Conservation (phyloP, 2,888 invertebrate species). For the Acleris emargana region DNA sequence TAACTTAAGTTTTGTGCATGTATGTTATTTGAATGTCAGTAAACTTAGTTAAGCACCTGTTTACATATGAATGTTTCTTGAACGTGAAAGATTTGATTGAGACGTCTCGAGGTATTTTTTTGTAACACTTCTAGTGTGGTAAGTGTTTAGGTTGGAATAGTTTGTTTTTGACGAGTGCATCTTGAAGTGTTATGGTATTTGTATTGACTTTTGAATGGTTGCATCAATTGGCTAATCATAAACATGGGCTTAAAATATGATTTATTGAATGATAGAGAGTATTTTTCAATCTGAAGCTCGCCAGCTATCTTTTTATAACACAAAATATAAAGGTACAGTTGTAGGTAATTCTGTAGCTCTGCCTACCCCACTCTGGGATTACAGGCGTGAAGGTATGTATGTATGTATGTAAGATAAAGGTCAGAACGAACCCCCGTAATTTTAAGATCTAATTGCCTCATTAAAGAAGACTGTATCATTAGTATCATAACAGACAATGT, state of each 20-base stretch:
- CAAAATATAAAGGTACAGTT: too few species aligned
- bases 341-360: too few species aligned
- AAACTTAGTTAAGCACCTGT: conserved; percentile 76
- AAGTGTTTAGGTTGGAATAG: conserved; percentile 44
- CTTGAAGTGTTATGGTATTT: conserved; percentile 15
- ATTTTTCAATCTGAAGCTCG: too few species aligned
- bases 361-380: too few species aligned
- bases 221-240: conserved; percentile 1
- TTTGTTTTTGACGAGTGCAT: conserved; percentile 34
- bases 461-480: too few species aligned
- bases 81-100: conserved; percentile 73
- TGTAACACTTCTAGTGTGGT: conserved; percentile 55
- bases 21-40: conserved; percentile 58
- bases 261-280: background rate
- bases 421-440: too few species aligned
- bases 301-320: too few species aligned
- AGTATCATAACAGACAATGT: too few species aligned
- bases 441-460: too few species aligned
- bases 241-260: background rate
- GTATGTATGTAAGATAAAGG: too few species aligned
- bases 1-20: conserved; percentile 2
- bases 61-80: conserved; percentile 63
- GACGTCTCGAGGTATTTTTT: conserved; percentile 64
- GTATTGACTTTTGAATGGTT: conserved; percentile 6
- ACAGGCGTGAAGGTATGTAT: too few species aligned